phyloP scores from a whole-genome alignment of 2,888 invertebrate genomes.

The Caenorhabditis virilis region DNA sequence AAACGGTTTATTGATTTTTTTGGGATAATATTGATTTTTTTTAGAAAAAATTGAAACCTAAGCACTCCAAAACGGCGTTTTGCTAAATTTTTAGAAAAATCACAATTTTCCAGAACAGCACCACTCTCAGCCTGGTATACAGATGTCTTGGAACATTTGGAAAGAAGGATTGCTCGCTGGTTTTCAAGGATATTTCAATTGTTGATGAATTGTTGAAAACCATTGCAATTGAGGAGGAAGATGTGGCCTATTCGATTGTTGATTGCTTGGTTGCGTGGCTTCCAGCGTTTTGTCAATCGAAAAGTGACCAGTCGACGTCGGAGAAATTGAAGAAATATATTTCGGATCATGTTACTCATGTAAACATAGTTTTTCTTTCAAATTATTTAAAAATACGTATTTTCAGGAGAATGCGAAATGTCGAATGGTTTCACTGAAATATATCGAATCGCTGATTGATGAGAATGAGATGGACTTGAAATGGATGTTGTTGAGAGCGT shows the following conservation, averaged over 20 bases:
- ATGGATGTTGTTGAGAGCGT: conserved; percentile 44
- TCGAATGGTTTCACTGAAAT: conserved; percentile 50
- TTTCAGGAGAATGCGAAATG: conserved; percentile 36
- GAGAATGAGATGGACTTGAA: conserved; percentile 42
- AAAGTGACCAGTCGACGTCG: conserved; percentile 3
- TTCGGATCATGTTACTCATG: conserved; percentile 33
- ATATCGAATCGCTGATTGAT: conserved; percentile 47
- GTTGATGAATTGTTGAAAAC: conserved; percentile 26
- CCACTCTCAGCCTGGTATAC: conserved; percentile 29
- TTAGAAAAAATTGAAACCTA: not conserved
- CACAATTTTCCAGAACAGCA: not conserved
- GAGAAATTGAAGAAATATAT: conserved; percentile 33
- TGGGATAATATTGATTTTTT: not conserved
- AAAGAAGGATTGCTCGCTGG: conserved; percentile 20
- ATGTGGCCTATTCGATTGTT: conserved; percentile 38
- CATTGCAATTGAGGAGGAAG: conserved; percentile 33
- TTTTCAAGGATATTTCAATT: conserved; percentile 24
- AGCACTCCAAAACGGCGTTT: too few relatives aligned
- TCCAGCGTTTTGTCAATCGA: conserved; percentile 23
- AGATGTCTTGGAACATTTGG: conserved; percentile 42
- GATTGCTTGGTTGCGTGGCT: conserved; percentile 52
- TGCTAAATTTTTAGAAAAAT: too few relatives aligned
- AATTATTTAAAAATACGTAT: not conserved
- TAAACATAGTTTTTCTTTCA: not conserved
- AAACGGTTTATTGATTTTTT: not conserved